Percentiles rank a stretch among this genome's conserved stretches.
phyloP scores from a whole-genome alignment of 2,888 invertebrate genomes.

The Catocala sponsa region DNA sequence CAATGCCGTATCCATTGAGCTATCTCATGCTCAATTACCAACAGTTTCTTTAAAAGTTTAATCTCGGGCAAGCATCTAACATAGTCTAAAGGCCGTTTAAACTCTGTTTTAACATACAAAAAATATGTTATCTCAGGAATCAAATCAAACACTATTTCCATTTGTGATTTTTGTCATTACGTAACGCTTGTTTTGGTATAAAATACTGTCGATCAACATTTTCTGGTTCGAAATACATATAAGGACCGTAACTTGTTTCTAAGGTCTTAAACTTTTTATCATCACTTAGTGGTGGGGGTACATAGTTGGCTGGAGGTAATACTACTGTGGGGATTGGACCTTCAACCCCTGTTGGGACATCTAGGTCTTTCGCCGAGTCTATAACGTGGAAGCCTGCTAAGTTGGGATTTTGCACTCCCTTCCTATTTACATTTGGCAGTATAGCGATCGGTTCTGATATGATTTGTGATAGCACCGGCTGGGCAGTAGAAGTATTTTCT shows the following conservation, averaged over 20 bases:
- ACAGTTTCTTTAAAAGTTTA: no score
- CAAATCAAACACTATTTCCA: no score
- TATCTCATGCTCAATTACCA: no score
- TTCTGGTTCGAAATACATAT: slow-evolving; percentile 35
- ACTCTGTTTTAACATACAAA: no score
- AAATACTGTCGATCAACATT: slow-evolving; percentile 21
- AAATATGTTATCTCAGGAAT: no score
- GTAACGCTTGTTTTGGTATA: slow-evolving; percentile 20
- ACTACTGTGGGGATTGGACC: slow-evolving; percentile 76
- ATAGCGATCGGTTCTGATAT: not conserved
- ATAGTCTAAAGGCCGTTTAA: no score
- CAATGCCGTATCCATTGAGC: no score
- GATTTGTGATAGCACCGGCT: slow-evolving; percentile 5
- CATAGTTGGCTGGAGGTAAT: slow-evolving; percentile 71
- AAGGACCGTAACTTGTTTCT: slow-evolving; percentile 34
- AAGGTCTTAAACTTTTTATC: slow-evolving; percentile 19
- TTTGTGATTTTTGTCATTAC: not conserved
- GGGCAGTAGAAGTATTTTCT: not conserved
- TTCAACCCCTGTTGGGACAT: slow-evolving; percentile 80
- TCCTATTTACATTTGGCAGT: slow-evolving; percentile 10
- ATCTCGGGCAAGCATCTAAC: no score
- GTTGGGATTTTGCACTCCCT: slow-evolving; percentile 63
- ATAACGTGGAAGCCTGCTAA: slow-evolving; percentile 77
- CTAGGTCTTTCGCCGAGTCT: slow-evolving; percentile 80
- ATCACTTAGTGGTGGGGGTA: slow-evolving; percentile 37